A percentile compares a stretch with the other conserved stretches of the same genome.
Evolutionary conservation across 2,113 vertebrate species (phyloP).

Genomic region (Myrmecophaga tridactyla): DNA sequence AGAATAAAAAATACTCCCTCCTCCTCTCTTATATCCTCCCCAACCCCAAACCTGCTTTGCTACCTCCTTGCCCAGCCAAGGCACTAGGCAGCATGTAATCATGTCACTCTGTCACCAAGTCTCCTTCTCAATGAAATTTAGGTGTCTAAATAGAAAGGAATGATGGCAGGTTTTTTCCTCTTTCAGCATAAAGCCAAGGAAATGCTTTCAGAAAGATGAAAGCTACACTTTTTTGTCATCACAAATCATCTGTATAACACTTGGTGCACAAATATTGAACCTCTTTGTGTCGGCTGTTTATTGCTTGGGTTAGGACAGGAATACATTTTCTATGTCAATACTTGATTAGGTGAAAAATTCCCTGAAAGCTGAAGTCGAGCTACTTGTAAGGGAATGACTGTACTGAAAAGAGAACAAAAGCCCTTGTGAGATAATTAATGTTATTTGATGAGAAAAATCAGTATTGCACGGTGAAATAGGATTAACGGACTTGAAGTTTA

Average conservation of each 20-base stretch:
- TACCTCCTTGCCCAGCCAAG: neutral
- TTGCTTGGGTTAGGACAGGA: conserved; percentile 60
- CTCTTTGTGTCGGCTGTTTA: conserved; percentile 56
- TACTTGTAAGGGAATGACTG: conserved; percentile 27
- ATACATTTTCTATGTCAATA: conserved; percentile 65
- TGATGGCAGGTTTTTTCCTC: conserved; percentile 53
- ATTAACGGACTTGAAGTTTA: neutral
- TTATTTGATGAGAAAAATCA: conserved; percentile 7
- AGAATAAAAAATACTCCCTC: neutral
- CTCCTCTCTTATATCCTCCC: neutral
- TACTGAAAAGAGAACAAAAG: conserved; percentile 16
- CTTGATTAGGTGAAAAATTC: conserved; percentile 63
- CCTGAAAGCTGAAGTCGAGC: conserved; percentile 14
- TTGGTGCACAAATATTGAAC: conserved; percentile 64
- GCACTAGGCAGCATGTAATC: conserved; percentile 36
- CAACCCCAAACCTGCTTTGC: neutral
- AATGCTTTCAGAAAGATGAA: conserved; percentile 70
- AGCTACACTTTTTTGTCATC: conserved; percentile 57
- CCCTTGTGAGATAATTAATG: conserved; percentile 25
- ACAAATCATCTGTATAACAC: conserved; percentile 67
- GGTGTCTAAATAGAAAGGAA: conserved; percentile 61
- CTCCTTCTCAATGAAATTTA: conserved; percentile 69
- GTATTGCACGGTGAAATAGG: neutral
- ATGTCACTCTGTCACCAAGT: conserved; percentile 61
- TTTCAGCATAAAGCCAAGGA: conserved; percentile 69